Evolutionary conservation across 2,797 vertebrate species (phyloP).

Genomic region (Crossoptilon crossoptilon): DNA sequence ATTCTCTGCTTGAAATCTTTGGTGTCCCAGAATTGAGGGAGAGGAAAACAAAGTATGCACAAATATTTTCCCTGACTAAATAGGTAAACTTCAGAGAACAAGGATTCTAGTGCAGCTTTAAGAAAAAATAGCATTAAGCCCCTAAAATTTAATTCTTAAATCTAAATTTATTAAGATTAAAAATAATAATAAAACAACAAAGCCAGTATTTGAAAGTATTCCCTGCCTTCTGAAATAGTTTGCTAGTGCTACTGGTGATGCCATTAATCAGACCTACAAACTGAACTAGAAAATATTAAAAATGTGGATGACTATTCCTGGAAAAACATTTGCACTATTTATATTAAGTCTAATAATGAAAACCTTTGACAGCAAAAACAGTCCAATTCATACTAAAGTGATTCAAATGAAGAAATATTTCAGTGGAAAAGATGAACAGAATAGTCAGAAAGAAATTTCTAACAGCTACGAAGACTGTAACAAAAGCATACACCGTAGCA

Average conservation of each 20-base stretch:
- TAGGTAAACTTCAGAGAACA: neutral
- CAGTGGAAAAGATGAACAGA: slow-evolving; percentile 49
- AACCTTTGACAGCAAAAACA: neutral
- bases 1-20: neutral
- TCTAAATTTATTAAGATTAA: neutral
- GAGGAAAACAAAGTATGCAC: neutral
- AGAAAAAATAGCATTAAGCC: neutral
- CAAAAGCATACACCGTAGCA: slow-evolving; percentile 59
- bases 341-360: slow-evolving; percentile 52
- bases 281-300: neutral
- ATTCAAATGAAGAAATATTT: slow-evolving; percentile 54
- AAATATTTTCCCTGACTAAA: neutral
- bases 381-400: neutral
- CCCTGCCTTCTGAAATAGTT: neutral
- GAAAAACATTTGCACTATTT: slow-evolving; percentile 34
- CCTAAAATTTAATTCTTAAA: neutral
- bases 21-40: neutral
- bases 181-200: neutral
- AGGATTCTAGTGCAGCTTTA: neutral
- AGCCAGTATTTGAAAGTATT: neutral
- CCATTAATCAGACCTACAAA: neutral
- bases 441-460: slow-evolving; percentile 63
- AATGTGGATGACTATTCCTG: slow-evolving; percentile 33
- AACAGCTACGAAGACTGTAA: slow-evolving; percentile 57
- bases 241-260: neutral